A percentile compares a stretch with the other conserved stretches of the same genome.
phyloP scores from a whole-genome alignment of 2,797 vertebrate species.

The Botia kubotai region DNA sequence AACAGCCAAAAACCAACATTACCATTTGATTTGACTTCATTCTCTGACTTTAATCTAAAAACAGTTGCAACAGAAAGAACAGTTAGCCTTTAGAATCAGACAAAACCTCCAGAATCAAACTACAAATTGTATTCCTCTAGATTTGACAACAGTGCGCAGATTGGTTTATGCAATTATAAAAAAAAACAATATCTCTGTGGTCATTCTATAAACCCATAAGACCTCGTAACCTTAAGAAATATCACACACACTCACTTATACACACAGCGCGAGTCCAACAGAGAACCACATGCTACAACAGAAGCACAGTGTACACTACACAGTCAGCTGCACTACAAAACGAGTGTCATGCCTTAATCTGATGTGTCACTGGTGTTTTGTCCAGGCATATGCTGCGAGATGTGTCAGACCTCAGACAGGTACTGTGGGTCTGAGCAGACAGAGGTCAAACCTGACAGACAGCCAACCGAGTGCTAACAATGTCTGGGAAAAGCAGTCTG shows the following conservation, averaged over 20 bases:
- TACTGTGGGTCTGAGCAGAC: constrained; percentile 13
- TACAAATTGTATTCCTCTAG: too few species aligned
- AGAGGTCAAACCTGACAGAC: constrained; percentile 40
- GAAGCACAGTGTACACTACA: constrained; percentile 12
- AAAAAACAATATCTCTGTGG: neutral
- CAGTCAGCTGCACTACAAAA: constrained; percentile 3
- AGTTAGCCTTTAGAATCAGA: neutral
- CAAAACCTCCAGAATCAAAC: too few species aligned
- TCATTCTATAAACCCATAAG: constrained; percentile 13
- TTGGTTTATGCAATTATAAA: too few species aligned
- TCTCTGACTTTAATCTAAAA: neutral
- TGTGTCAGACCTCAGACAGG: constrained; percentile 29
- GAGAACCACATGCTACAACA: constrained; percentile 12
- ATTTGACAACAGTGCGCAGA: too few species aligned
- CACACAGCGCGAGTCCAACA: neutral
- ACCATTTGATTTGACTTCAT: too few species aligned
- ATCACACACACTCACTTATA: constrained; percentile 30
- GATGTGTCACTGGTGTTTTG: constrained; percentile 31
- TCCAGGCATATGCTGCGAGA: constrained; percentile 20
- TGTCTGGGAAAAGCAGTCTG: neutral
- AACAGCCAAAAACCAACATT: neutral
- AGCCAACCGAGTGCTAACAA: constrained; percentile 4
- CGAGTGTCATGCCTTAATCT: constrained; percentile 43
- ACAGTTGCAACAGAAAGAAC: neutral
- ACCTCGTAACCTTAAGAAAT: neutral